Conservation (phyloP, 2,888 invertebrate species). For the Microchrysa polita region DNA sequence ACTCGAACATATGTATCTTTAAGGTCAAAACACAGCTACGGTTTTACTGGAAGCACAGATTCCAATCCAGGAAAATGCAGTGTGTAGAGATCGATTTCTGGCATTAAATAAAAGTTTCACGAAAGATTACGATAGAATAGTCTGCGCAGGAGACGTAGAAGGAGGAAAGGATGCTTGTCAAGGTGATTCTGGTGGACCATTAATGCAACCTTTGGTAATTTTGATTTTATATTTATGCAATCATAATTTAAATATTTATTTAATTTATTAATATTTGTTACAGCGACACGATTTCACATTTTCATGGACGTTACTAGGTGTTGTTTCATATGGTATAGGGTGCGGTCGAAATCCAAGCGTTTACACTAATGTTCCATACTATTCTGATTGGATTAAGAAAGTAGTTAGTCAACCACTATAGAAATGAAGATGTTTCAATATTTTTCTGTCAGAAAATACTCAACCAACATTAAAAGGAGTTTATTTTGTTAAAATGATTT, state of each 20-base stretch:
- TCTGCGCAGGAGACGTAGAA: conserved; percentile 60
- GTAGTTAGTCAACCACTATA: conserved; percentile 57
- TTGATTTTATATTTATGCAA: not conserved
- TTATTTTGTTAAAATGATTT: no score
- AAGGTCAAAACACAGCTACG: conserved; percentile 75
- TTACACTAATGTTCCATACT: conserved; percentile 70
- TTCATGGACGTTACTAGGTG: conserved; percentile 73
- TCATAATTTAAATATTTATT: no score
- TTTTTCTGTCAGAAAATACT: no score
- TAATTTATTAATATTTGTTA: no score
- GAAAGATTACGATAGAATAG: conserved; percentile 58
- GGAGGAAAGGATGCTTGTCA: conserved; percentile 63
- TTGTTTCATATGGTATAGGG: conserved; percentile 74
- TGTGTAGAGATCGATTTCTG: conserved; percentile 66
- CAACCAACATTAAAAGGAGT: no score
- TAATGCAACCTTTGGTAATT: conserved; percentile 59
- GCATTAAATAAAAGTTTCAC: conserved; percentile 57
- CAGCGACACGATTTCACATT: no score
- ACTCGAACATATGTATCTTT: no score
- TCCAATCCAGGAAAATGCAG: conserved; percentile 72
- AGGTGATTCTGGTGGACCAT: conserved; percentile 63
- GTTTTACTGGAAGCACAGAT: conserved; percentile 75
- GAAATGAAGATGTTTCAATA: no score
- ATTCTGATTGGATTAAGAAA: conserved; percentile 70
- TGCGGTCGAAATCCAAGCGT: conserved; percentile 75